Evolutionary conservation across 2,113 vertebrate genomes (phyloP), one percentile per base, ranked within the genome.

Genomic region (Cyprinodon tularosa): DNA sequence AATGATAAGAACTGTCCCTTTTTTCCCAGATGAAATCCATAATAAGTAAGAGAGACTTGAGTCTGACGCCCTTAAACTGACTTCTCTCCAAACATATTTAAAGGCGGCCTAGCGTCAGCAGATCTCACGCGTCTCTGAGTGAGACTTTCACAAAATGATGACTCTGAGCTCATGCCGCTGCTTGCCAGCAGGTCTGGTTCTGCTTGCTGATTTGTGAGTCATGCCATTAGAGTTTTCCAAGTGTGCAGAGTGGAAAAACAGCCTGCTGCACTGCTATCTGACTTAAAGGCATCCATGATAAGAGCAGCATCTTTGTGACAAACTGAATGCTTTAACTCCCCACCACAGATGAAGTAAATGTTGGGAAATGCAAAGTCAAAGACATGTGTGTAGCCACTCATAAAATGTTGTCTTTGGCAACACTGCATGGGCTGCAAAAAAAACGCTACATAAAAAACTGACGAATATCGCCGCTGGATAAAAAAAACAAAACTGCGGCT

Each of bases 171-270:
- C 90, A 74, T 81, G 80, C 85, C 68, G 68, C 71, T 77, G 84
- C 86, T 81, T 90, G 87, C 92, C 89, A 89, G 88, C 80, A 88
- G 71, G 79, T 78, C 66, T 73, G 68, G 81, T 85, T 83, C 60
- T 62, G 38, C 81, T 68, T 62, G 2, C 64, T 72, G 70, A 85
- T 69, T 39, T 65, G 80, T 92, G 88, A 91, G 80, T 91, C 82
- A 90, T 77, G 76, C 22, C 69, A 69, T 72, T 39, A 68, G 39
- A 73, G 76, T 48, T 72, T 42, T 4, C 61, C 29, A 82, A 57
- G 60, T 80, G 81, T 76, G 60, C 68, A 45, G 20, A 15, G 60
- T 42, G 3, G 36, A 53, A 39, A 72, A 53, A 72, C 38, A 59
- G 66, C 37, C 63, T 61, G 39, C 40, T 62, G 76, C 53, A 72